Evolutionary conservation across 92 coral and sea anemone species (phyloP).

Genomic region (Virgularia gustaviana): DNA sequence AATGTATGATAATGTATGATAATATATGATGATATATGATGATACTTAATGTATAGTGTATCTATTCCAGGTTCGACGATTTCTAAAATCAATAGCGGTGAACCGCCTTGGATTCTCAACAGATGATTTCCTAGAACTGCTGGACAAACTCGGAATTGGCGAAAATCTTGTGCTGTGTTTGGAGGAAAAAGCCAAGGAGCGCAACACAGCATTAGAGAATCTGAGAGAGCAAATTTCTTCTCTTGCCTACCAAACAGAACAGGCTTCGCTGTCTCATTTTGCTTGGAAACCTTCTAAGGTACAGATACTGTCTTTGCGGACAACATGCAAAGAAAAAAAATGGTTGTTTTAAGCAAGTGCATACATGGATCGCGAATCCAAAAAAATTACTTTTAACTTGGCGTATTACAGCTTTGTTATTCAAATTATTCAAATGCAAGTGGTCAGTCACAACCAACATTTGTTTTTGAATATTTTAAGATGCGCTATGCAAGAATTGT

Average conservation of each 20-base stretch:
- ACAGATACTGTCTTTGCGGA: not conserved
- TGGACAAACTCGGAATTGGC: conserved; percentile 1
- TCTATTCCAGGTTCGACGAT: too few relatives aligned
- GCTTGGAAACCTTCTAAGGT: conserved; percentile 27
- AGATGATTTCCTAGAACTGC: not conserved
- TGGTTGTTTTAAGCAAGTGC: too few relatives aligned
- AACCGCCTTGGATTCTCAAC: conserved; percentile 8
- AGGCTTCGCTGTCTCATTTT: conserved; percentile 2
- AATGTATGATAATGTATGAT: too few relatives aligned
- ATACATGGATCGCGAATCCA: not conserved
- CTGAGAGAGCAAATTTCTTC: conserved; percentile 9
- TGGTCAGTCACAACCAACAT: too few relatives aligned
- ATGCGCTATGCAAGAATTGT: not conserved
- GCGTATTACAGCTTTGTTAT: not conserved
- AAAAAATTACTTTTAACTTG: not conserved
- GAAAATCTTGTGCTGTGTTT: not conserved
- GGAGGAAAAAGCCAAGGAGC: conserved; percentile 4
- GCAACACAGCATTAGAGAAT: not conserved
- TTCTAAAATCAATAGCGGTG: not conserved
- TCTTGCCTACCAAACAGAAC: not conserved
- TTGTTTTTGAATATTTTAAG: not conserved
- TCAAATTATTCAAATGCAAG: not conserved
- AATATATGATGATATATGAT: too few relatives aligned
- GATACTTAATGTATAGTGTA: too few relatives aligned
- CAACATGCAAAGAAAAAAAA: not conserved